phyloP scores from a whole-genome alignment of 2,797 vertebrate genomes.

The Esox lucius region DNA sequence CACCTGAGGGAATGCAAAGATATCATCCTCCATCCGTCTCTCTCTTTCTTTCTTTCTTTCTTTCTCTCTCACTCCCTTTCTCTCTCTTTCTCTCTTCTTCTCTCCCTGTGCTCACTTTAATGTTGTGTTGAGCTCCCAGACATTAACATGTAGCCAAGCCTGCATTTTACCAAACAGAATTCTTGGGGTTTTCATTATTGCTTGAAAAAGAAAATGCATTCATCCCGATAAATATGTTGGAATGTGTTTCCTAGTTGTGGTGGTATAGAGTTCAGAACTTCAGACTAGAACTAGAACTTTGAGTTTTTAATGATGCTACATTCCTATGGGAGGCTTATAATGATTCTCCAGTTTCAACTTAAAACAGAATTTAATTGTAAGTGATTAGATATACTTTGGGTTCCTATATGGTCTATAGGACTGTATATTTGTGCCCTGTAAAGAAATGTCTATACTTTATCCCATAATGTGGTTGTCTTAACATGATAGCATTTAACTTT shows the following conservation, averaged over 20 bases:
- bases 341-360: slow-evolving; percentile 21
- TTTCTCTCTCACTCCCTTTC: slow-evolving; percentile 15
- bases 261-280: slow-evolving; percentile 17
- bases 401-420: background rate
- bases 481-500: background rate
- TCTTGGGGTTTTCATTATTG: slow-evolving; percentile 35
- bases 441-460: background rate
- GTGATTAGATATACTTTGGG: background rate
- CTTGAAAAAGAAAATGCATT: slow-evolving; percentile 48
- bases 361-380: slow-evolving; percentile 8
- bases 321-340: slow-evolving; percentile 33
- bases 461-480: background rate
- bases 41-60: slow-evolving; percentile 44
- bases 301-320: slow-evolving; percentile 9
- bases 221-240: slow-evolving; percentile 42
- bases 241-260: slow-evolving; percentile 40
- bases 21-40: slow-evolving; percentile 7
- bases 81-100: background rate
- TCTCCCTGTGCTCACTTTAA: slow-evolving; percentile 17
- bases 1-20: slow-evolving; percentile 69
- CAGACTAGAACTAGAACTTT: slow-evolving; percentile 23
- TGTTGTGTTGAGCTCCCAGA: slow-evolving; percentile 41
- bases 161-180: slow-evolving; percentile 36
- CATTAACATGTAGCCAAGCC: slow-evolving; percentile 43
- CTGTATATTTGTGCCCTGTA: background rate